phyloP scores from a whole-genome alignment of 2,797 vertebrate species.

The Rhinella marina region DNA sequence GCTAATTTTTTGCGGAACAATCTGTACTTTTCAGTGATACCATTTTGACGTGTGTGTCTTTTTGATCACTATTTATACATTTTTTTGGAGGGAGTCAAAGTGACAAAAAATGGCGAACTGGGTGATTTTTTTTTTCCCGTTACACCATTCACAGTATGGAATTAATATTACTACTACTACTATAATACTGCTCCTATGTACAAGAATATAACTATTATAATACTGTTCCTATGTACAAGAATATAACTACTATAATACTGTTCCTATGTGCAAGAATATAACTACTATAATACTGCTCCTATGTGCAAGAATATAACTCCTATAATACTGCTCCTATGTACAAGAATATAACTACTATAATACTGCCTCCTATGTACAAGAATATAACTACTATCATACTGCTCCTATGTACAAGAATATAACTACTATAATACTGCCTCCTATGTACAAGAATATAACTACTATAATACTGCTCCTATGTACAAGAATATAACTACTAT shows the following conservation, averaged over 20 bases:
- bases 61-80: no score
- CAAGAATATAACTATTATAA: slow-evolving; percentile 5
- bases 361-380: not conserved
- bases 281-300: no score
- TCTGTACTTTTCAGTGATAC: no score
- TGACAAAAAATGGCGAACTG: no score
- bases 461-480: not conserved
- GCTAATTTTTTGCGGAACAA: no score
- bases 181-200: not conserved
- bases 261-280: no score
- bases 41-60: no score
- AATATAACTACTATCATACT: not conserved
- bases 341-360: slow-evolving; percentile 9
- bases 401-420: not conserved
- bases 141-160: no score
- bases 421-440: not conserved
- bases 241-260: slow-evolving; percentile 14
- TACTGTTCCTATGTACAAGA: slow-evolving; percentile 2
- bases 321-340: not conserved
- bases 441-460: slow-evolving; percentile 9
- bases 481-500: slow-evolving; percentile 8
- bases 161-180: not conserved
- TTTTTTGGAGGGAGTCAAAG: no score
- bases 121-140: no score
- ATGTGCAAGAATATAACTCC: not conserved